Percentiles rank a stretch among this genome's conserved stretches.
Conservation (phyloP, 1,140 invertebrate genomes). For the Leguminivora glycinivorella region DNA sequence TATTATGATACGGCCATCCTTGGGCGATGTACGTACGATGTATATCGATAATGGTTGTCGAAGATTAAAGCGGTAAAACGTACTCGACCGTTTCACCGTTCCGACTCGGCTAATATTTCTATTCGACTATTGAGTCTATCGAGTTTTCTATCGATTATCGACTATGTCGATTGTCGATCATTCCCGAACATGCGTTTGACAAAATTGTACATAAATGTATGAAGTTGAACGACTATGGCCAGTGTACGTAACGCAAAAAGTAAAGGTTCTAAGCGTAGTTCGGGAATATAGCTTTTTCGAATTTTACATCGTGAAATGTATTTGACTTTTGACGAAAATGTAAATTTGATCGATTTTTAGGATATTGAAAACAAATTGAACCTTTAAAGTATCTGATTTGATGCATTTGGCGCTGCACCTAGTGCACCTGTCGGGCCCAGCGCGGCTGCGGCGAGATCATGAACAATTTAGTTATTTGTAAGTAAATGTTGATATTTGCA, state of each 20-base stretch:
- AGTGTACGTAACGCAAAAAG: neutral
- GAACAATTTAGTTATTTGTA: conserved; percentile 25
- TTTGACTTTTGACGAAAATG: neutral
- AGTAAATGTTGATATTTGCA: conserved; percentile 27
- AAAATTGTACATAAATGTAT: neutral
- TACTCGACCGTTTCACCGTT: no score
- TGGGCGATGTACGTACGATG: neutral
- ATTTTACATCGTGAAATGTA: neutral
- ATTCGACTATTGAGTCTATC: no score
- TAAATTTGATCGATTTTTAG: neutral
- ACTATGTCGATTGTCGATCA: neutral
- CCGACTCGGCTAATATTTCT: no score
- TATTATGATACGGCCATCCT: neutral
- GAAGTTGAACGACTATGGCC: neutral
- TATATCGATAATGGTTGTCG: no score
- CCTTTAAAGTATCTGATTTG: neutral
- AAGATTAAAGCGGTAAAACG: no score
- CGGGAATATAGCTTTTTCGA: neutral
- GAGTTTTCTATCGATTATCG: no score
- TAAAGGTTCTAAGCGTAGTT: neutral
- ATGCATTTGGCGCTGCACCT: conserved; percentile 8
- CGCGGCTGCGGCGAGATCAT: neutral
- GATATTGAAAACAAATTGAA: neutral
- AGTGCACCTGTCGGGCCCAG: conserved; percentile 13
- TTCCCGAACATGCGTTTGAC: neutral